phyloP scores from a whole-genome alignment of 2,888 invertebrate species.

The Periphyllus acericola region DNA sequence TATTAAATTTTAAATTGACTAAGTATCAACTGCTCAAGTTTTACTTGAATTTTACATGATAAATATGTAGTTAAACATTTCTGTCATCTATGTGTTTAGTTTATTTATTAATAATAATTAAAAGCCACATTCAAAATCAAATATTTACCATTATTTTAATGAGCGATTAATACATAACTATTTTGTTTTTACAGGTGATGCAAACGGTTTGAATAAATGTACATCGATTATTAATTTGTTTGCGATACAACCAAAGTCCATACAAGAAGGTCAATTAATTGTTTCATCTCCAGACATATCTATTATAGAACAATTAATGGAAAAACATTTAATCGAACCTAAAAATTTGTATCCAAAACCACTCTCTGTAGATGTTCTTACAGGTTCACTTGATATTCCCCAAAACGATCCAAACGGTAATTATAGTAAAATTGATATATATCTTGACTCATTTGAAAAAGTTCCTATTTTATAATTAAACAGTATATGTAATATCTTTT shows the following conservation, averaged over 20 bases:
- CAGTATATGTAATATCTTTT: too few relatives aligned
- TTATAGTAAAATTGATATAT: neutral
- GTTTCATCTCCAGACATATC: constrained; percentile 27
- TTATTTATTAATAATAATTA: too few relatives aligned
- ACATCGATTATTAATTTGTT: constrained; percentile 74
- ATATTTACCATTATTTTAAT: too few relatives aligned
- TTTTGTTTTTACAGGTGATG: constrained; percentile 40
- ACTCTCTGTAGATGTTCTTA: neutral
- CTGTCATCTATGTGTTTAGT: too few relatives aligned
- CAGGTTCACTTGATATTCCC: neutral
- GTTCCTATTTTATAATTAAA: too few relatives aligned
- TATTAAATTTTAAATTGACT: too few relatives aligned
- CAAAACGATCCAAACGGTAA: constrained; percentile 4
- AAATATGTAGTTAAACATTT: too few relatives aligned
- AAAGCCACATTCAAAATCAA: too few relatives aligned
- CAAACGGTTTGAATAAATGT: constrained; percentile 70
- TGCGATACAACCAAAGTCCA: constrained; percentile 86
- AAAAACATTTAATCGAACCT: neutral
- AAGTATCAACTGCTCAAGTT: too few relatives aligned
- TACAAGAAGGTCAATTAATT: constrained; percentile 58
- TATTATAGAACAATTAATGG: neutral
- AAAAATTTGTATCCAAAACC: constrained; percentile 23
- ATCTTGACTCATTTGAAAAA: too few relatives aligned
- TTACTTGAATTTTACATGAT: too few relatives aligned
- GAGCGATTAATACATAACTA: neutral